phyloP scores from a whole-genome alignment of 2,797 vertebrate species.

The Glossophaga mutica region DNA sequence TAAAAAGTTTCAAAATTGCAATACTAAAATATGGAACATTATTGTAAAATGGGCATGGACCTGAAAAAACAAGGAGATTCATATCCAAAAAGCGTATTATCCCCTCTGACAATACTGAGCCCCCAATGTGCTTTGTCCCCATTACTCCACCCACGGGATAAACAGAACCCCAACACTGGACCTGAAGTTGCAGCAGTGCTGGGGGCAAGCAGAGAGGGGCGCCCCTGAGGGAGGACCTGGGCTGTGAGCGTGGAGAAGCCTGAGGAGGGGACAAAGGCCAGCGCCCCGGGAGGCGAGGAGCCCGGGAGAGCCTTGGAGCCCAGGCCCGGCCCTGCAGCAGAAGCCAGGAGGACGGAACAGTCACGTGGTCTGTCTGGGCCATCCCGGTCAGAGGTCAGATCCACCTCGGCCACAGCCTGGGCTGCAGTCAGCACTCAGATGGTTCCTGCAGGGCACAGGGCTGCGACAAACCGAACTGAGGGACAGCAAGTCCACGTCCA shows the following conservation, averaged over 20 bases:
- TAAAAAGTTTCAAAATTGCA: background rate
- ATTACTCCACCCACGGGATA: background rate
- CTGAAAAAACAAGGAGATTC: background rate
- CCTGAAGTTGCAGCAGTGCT: background rate
- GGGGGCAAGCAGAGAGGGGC: background rate
- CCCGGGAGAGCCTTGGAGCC: background rate
- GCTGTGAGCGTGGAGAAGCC: background rate
- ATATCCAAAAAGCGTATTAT: background rate
- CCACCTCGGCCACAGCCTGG: background rate
- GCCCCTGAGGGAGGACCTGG: background rate
- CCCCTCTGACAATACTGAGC: background rate
- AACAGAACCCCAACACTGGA: background rate
- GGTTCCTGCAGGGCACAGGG: background rate
- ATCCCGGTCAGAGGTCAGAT: background rate
- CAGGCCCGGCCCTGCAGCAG: background rate
- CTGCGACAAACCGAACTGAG: background rate
- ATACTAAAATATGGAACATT: background rate
- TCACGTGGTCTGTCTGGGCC: background rate
- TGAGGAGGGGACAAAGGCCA: no score
- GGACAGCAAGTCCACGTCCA: accelerated
- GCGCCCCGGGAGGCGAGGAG: background rate
- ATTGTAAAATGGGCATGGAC: background rate
- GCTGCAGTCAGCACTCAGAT: accelerated
- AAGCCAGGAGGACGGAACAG: background rate
- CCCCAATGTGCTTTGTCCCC: background rate